A percentile compares a stretch with the other conserved stretches of the same genome.
Evolutionary conservation across 2,797 vertebrate genomes (phyloP).

Genomic region (Ispidina picta): DNA sequence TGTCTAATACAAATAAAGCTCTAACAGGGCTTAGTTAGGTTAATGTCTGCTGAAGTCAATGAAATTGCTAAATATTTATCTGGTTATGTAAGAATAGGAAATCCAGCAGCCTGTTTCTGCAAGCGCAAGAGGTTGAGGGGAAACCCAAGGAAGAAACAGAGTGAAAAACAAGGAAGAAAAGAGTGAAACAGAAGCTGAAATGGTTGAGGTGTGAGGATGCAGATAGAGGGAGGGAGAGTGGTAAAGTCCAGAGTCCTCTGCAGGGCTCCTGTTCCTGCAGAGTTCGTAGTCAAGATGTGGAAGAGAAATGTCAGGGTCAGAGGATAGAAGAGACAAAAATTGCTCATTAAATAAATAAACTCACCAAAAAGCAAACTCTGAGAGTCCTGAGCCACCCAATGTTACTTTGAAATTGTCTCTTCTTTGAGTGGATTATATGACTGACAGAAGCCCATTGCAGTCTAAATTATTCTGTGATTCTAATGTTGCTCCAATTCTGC

Average conservation of each 20-base stretch:
- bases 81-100: not conserved
- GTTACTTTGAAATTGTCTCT: not conserved
- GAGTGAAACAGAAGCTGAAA: not conserved
- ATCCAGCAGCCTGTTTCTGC: not conserved
- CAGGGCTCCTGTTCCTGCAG: not conserved
- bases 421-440: not conserved
- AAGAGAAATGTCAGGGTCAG: not conserved
- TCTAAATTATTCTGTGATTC: not conserved
- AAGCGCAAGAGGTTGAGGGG: too few species aligned
- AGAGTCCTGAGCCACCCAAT: not conserved
- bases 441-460: not conserved
- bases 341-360: not conserved
- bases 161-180: too few species aligned
- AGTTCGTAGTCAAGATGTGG: not conserved
- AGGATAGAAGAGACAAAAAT: not conserved
- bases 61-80: not conserved
- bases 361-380: not conserved
- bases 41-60: not conserved
- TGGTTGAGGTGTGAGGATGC: not conserved
- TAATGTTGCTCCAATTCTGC: not conserved
- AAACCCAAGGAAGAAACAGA: too few species aligned
- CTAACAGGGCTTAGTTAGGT: not conserved
- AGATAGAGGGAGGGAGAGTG: not conserved
- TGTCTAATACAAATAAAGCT: not conserved
- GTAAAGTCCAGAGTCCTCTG: not conserved